Conservation (phyloP, 2,797 vertebrate species). For the Spinus pinus region DNA sequence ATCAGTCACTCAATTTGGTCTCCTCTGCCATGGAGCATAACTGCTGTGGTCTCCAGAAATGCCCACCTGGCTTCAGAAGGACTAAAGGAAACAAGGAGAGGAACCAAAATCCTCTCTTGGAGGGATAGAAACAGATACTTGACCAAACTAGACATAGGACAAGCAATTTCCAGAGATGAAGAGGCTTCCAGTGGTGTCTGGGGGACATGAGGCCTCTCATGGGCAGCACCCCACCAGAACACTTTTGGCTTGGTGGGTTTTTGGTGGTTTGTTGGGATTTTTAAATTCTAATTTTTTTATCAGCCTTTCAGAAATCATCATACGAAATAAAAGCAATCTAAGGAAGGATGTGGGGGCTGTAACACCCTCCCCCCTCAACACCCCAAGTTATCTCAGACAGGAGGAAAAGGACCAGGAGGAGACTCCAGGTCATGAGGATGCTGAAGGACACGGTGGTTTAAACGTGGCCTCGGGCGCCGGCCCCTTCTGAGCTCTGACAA, state of each 20-base stretch:
- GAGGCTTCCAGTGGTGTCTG: background rate
- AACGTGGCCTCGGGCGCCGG: fast-evolving
- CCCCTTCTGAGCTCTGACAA: background rate
- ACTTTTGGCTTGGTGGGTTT: background rate
- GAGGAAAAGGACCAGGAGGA: background rate
- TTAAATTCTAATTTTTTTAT: background rate
- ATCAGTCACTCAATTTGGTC: background rate
- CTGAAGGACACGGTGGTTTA: background rate
- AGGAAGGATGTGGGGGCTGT: background rate
- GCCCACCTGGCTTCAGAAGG: background rate
- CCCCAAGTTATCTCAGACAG: background rate
- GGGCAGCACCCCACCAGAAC: background rate
- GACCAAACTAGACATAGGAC: background rate
- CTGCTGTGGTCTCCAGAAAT: background rate
- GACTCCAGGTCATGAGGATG: background rate
- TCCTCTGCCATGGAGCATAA: background rate
- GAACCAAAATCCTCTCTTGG: background rate
- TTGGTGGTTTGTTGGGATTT: background rate
- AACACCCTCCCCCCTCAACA: fast-evolving
- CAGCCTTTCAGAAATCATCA: background rate
- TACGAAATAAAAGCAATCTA: background rate
- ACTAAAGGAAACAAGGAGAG: background rate
- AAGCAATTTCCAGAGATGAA: background rate
- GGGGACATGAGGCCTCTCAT: background rate
- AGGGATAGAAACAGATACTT: fast-evolving